A percentile compares a stretch with the other conserved stretches of the same genome.
phyloP scores from a whole-genome alignment of 1,140 invertebrate genomes.

The Tetramorium simillimum region DNA sequence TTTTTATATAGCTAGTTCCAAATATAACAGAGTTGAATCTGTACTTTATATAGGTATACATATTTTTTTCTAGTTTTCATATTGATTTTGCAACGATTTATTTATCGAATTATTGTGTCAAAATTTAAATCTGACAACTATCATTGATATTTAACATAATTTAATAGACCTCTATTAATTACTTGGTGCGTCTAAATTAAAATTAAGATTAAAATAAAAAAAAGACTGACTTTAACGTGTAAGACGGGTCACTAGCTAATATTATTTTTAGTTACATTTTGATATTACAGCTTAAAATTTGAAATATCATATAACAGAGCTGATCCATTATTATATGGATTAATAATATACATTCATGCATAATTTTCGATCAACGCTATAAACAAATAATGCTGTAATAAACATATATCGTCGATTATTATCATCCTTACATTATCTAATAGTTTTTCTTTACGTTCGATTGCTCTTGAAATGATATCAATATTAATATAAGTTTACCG shows the following conservation, averaged over 20 bases:
- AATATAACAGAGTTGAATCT: background rate
- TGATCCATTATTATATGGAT: background rate
- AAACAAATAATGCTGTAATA: background rate
- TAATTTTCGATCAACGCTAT: background rate
- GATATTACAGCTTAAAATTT: background rate
- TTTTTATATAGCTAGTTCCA: slow-evolving; percentile 16
- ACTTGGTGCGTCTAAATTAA: background rate
- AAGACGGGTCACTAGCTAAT: background rate
- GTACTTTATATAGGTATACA: background rate
- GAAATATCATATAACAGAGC: background rate
- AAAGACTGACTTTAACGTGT: background rate
- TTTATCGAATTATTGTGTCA: background rate
- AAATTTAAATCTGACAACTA: background rate
- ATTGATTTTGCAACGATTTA: background rate
- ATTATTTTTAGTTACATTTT: slow-evolving; percentile 3
- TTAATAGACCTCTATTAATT: background rate
- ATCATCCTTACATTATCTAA: background rate
- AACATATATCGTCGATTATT: background rate
- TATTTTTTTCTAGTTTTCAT: background rate
- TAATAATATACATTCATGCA: background rate
- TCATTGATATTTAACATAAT: background rate
- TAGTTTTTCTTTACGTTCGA: slow-evolving; percentile 10
- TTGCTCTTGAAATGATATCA: background rate
- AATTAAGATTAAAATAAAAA: background rate
- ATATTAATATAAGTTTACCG: slow-evolving; percentile 41